Percentiles rank a stretch among this genome's conserved stretches.
These are phyloP conservation scores for Amphiura filiformis DNA, from an alignment of 35 echinoderm and acorn worm genomes.

Conservation along the genomic window DNA sequence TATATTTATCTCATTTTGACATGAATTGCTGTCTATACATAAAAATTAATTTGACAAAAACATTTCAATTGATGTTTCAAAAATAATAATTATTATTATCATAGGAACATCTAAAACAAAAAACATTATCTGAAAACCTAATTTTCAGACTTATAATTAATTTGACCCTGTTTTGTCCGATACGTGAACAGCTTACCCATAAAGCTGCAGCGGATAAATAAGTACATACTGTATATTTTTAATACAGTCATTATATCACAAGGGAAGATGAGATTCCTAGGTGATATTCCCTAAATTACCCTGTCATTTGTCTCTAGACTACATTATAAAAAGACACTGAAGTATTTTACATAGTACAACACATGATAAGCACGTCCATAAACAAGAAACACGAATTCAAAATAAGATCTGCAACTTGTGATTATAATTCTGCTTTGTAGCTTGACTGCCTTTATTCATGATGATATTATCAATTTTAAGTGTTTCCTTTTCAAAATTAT, in stretches of 20 bases:
- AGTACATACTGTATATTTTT: not conserved
- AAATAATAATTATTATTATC: too few species aligned
- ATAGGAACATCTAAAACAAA: too few species aligned
- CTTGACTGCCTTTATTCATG: not conserved
- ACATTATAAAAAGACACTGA: not conserved
- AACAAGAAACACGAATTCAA: not conserved
- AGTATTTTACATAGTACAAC: conserved; percentile 12
- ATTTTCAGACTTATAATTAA: too few species aligned
- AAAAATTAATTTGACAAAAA: too few species aligned
- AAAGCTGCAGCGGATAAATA: not conserved
- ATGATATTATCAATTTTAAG: not conserved
- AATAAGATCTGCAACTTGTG: not conserved
- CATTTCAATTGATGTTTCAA: too few species aligned
- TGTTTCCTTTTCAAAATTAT: not conserved
- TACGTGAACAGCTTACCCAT: not conserved
- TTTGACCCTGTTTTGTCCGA: not conserved
- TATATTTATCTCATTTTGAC: too few species aligned
- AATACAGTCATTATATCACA: not conserved
- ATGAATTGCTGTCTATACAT: too few species aligned
- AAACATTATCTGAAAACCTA: too few species aligned
- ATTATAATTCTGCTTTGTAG: not conserved
- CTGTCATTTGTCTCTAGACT: not conserved
- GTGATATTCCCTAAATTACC: not conserved
- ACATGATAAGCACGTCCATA: not conserved
- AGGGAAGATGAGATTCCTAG: not conserved